phyloP scores from a whole-genome alignment of 2,888 invertebrate genomes.

The Aphodius granarius region DNA sequence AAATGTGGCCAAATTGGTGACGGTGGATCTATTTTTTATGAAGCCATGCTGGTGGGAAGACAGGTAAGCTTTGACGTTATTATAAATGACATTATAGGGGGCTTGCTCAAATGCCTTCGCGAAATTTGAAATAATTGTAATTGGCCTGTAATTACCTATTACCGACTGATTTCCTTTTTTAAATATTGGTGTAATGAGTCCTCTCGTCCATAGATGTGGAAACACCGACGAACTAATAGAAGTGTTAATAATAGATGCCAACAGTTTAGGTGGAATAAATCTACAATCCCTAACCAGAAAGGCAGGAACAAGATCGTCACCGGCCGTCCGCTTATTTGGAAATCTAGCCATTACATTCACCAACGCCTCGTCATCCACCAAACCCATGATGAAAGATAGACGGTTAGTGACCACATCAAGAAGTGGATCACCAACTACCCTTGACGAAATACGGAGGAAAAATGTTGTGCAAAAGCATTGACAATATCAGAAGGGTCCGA shows the following conservation, averaged over 20 bases:
- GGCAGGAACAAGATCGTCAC: background rate
- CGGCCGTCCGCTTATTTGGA: background rate
- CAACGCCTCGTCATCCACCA: background rate
- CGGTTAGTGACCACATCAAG: background rate
- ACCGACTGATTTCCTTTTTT: conserved; percentile 13
- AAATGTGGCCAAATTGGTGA: background rate
- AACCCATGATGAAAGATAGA: background rate
- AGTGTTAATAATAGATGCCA: background rate
- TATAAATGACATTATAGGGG: background rate
- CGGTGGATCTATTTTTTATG: background rate
- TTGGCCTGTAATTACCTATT: conserved; percentile 19
- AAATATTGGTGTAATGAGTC: conserved; percentile 18
- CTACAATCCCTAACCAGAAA: background rate
- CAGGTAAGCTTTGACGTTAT: background rate
- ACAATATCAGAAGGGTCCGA: background rate
- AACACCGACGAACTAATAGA: background rate
- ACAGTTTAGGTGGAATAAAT: background rate
- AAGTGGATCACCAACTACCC: too few species aligned
- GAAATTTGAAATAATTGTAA: conserved; percentile 19
- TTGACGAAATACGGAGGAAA: background rate
- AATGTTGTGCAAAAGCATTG: background rate
- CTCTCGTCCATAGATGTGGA: conserved; percentile 10
- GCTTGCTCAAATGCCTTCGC: conserved; percentile 20
- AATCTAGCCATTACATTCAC: background rate
- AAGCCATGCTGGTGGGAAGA: conserved; percentile 3